Conservation (phyloP, 1,140 invertebrate species). For the Aphidius gifuensis region DNA sequence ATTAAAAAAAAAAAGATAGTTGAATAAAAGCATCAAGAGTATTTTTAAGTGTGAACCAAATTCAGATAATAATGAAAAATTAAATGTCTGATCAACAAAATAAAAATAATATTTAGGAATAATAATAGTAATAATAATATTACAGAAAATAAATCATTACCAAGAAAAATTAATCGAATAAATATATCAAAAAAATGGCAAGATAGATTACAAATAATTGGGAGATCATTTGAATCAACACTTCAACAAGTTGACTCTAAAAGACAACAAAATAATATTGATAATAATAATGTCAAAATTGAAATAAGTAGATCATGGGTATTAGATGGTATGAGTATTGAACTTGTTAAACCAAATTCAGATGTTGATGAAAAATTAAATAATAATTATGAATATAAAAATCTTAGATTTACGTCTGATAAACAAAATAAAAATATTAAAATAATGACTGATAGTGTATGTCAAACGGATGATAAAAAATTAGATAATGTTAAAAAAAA, state of each 20-base stretch:
- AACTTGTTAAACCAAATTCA: neutral
- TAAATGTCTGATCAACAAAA: too few relatives aligned
- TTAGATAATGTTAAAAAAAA: neutral
- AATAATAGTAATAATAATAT: neutral
- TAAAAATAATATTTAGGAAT: too few relatives aligned
- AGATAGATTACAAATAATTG: conserved; percentile 6
- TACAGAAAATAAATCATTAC: neutral
- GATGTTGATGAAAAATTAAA: too few relatives aligned
- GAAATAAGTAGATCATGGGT: conserved; percentile 11
- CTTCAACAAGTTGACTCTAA: neutral
- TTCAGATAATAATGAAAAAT: too few relatives aligned
- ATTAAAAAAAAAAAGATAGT: too few relatives aligned
- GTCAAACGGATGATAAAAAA: neutral
- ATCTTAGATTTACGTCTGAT: neutral
- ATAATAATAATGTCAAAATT: neutral
- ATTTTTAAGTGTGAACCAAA: neutral
- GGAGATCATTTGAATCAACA: conserved; percentile 15
- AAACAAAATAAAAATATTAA: neutral
- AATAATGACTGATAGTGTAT: neutral
- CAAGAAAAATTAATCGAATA: neutral
- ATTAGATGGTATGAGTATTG: conserved; percentile 17
- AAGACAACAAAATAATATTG: too few relatives aligned
- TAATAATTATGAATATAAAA: neutral
- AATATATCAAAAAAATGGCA: conserved; percentile 3
- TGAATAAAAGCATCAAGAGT: too few relatives aligned